Evolutionary conservation across 2,888 invertebrate genomes (phyloP).

Genomic region (Lochmaea capreae): DNA sequence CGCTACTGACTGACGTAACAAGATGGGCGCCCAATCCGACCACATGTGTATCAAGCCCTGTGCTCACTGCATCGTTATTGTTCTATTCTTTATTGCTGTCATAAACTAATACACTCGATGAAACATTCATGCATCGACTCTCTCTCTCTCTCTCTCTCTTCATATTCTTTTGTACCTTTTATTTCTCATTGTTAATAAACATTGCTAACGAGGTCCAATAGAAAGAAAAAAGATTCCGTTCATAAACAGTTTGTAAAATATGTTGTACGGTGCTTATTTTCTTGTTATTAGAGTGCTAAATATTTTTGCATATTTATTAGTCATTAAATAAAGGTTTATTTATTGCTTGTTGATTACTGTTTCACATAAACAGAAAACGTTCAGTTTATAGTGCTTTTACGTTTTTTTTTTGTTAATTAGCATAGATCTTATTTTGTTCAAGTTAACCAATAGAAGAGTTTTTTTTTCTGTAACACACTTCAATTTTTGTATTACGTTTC

Average conservation of each 20-base stretch:
- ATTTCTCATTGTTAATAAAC: conserved; percentile 28
- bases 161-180: not conserved
- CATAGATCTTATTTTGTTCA: not conserved
- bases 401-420: not conserved
- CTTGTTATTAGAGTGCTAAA: conserved; percentile 11
- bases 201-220: conserved; percentile 37
- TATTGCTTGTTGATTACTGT: not conserved
- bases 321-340: conserved; percentile 6
- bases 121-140: conserved; percentile 49
- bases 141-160: conserved; percentile 19
- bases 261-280: not conserved
- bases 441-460: not conserved
- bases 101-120: conserved; percentile 53
- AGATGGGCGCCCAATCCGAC: conserved; percentile 22
- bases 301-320: conserved; percentile 24
- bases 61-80: conserved; percentile 47
- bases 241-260: conserved; percentile 25
- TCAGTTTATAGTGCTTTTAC: not conserved
- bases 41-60: conserved; percentile 22
- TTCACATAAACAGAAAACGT: not conserved
- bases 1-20: conserved; percentile 20
- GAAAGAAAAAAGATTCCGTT: conserved; percentile 19
- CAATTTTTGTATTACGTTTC: too few species aligned
- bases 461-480: too few species aligned
- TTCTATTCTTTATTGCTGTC: conserved; percentile 52